Base-by-base conservation (phyloP, 1,140 invertebrate genomes). In the Atopsyche davidsoni region DNA sequence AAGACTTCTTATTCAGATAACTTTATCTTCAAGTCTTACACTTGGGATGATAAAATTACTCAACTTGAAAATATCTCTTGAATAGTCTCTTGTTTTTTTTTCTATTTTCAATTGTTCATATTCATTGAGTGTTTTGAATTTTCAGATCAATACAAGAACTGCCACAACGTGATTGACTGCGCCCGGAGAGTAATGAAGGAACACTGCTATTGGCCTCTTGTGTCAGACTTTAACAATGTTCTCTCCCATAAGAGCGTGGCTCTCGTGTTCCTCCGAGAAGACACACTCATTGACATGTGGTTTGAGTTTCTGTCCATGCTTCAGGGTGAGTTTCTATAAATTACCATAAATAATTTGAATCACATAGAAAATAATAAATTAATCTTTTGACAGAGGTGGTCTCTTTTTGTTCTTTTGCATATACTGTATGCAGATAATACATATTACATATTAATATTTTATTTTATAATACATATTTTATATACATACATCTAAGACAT, bases 141-240 rank as follows among this genome's bases (percentile, higher is more conserved):
- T 73, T 17, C 62, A 88, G 86, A 89, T 73, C 78, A 82, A 22
- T 76, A 79, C 13, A 81, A 83, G 59, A 93, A 92, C 68, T 85
- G 82, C 59, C 90, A 94, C 64, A 82, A 79, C 60, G 92, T 97
- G n/a, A 93, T 97, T 4, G 92, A 96, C 63, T 97, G 93, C 67
- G 86, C 82, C 10, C 78, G 86, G 54, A 78, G 85, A 55, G 87
- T 96, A 3, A 96, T 98, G 90, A 95, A 92, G 68, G 90, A 96
- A 62, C 95, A 98, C 70, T 96, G 92, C 72, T 98, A 96, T 71
- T 98, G 94, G 94, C 93, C 95, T 9, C 75, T 97, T 2, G 91
- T 98, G 25, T 96, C 92, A 1, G 95, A 98, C 75, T 80, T 98
- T 25, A 97, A 96, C 64, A 98, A 97, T 69, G 87, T 98, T n/a